phyloP scores from a whole-genome alignment of 2,888 invertebrate species.

The Stegana nigrithorax region DNA sequence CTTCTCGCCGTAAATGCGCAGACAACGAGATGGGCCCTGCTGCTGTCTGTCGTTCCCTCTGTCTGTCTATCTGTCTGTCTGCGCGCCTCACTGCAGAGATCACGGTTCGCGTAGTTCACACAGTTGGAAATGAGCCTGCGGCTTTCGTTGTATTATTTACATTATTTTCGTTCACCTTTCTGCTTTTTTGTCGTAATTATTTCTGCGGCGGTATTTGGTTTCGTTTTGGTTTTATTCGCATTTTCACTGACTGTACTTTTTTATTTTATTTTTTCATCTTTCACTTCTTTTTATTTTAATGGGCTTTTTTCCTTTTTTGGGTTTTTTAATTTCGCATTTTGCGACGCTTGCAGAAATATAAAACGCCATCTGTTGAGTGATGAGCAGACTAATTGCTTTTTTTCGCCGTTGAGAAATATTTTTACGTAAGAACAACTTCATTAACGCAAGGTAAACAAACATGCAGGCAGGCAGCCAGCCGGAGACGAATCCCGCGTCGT shows the following conservation, averaged over 20 bases:
- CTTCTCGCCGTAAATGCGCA: neutral
- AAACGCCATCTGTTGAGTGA: slow-evolving; percentile 57
- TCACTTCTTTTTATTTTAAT: slow-evolving; percentile 28
- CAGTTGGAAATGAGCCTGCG: slow-evolving; percentile 26
- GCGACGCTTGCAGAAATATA: slow-evolving; percentile 24
- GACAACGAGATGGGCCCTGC: no score
- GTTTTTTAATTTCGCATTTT: slow-evolving; percentile 47
- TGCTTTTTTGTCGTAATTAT: slow-evolving; percentile 45
- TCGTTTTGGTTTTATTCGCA: slow-evolving; percentile 39
- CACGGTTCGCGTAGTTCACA: no score
- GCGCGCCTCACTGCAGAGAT: no score
- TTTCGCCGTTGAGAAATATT: slow-evolving; percentile 51
- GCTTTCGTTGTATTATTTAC: slow-evolving; percentile 38
- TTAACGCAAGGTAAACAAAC: slow-evolving; percentile 56
- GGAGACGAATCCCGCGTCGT: slow-evolving; percentile 46
- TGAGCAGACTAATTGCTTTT: slow-evolving; percentile 63
- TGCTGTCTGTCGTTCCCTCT: no score
- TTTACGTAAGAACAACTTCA: slow-evolving; percentile 53
- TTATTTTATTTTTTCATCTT: slow-evolving; percentile 10
- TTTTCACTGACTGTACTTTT: slow-evolving; percentile 18
- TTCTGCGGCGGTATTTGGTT: slow-evolving; percentile 30
- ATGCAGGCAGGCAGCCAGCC: slow-evolving; percentile 49
- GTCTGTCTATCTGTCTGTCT: neutral
- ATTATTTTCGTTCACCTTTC: slow-evolving; percentile 39
- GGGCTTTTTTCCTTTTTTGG: neutral